Evolutionary conservation across 2,888 invertebrate genomes (phyloP).

Genomic region (Apoderus coryli): DNA sequence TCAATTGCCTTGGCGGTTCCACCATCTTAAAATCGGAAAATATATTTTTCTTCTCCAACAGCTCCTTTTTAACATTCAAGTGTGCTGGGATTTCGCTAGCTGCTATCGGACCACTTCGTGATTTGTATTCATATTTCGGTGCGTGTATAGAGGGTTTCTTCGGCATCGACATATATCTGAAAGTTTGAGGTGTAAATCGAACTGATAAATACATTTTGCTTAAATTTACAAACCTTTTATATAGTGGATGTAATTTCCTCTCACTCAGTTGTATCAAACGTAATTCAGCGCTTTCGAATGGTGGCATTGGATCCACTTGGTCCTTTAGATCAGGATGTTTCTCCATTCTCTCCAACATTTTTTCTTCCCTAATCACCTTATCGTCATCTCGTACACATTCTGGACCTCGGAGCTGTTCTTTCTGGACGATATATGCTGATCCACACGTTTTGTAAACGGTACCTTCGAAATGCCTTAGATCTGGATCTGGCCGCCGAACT

Average conservation of each 20-base stretch:
- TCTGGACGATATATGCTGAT: constrained; percentile 26
- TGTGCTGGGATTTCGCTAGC: constrained; percentile 22
- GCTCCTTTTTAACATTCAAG: constrained; percentile 23
- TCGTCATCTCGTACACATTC: too few relatives aligned
- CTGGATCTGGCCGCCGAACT: constrained; percentile 20
- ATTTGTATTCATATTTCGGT: constrained; percentile 18
- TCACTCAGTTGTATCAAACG: constrained; percentile 25
- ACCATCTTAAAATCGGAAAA: constrained; percentile 25
- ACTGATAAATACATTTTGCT: not conserved
- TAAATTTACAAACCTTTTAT: constrained; percentile 20
- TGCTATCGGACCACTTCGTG: constrained; percentile 22
- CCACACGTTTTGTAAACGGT: constrained; percentile 25
- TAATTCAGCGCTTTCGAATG: constrained; percentile 23
- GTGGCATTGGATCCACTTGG: constrained; percentile 25
- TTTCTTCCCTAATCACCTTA: constrained; percentile 18
- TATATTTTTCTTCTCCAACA: constrained; percentile 27
- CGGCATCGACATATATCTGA: constrained; percentile 14
- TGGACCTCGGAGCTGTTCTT: constrained; percentile 17
- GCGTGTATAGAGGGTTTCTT: not conserved
- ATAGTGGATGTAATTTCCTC: constrained; percentile 27
- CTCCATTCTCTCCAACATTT: constrained; percentile 23
- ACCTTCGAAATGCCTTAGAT: constrained; percentile 23
- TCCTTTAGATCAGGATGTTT: constrained; percentile 23
- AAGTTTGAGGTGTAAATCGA: constrained; percentile 1
- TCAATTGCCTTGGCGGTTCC: constrained; percentile 24